A percentile compares a stretch with the other conserved stretches of the same genome.
phyloP scores from a whole-genome alignment of 2,888 invertebrate species.

The Hyalella azteca region DNA sequence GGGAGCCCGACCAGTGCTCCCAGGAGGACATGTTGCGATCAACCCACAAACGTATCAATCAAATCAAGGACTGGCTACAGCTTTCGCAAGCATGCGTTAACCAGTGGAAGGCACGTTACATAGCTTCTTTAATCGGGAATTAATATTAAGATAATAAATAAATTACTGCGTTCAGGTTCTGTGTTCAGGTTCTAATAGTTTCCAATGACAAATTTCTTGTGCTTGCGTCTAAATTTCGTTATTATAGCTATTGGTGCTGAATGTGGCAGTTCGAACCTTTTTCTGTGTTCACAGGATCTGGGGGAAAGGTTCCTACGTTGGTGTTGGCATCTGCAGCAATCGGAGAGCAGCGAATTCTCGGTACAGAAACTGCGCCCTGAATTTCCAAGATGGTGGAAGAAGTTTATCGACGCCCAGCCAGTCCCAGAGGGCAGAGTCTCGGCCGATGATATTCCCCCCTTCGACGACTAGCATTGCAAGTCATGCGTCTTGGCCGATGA shows the following conservation, averaged over 20 bases:
- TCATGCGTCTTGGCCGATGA: no score
- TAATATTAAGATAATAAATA: no score
- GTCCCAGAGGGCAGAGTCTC: background rate
- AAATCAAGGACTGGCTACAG: constrained; percentile 64
- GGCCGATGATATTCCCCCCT: constrained; percentile 5
- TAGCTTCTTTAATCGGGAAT: no score
- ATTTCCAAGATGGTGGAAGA: background rate
- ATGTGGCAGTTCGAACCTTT: no score
- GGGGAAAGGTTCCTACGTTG: background rate
- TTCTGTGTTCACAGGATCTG: constrained; percentile 11
- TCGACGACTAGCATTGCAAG: no score
- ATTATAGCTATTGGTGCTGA: no score
- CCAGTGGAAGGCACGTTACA: constrained; percentile 58
- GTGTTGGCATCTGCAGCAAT: background rate
- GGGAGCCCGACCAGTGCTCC: background rate
- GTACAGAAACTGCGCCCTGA: background rate
- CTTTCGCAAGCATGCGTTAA: constrained; percentile 58
- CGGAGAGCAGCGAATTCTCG: background rate
- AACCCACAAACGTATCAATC: constrained; percentile 61
- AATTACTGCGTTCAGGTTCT: no score
- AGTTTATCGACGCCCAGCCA: background rate
- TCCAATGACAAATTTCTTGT: no score
- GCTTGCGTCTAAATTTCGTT: no score
- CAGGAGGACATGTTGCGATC: background rate
- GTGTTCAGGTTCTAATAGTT: no score